Evolutionary conservation across 2,888 invertebrate species (phyloP).

Genomic region (Rhamnusium bicolor): DNA sequence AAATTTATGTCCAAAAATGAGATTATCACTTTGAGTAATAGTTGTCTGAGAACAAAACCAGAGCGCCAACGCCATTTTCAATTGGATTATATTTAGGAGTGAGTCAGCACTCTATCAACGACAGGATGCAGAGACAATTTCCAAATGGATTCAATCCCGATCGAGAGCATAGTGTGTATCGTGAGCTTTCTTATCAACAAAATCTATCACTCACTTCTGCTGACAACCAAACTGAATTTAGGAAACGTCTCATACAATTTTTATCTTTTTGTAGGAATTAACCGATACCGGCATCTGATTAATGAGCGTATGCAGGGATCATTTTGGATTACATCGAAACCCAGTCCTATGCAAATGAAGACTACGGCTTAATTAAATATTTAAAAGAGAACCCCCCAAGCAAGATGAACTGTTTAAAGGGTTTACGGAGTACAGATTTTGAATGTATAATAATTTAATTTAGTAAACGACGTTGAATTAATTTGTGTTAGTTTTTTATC

Average conservation of each 20-base stretch:
- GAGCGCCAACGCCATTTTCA: conserved; percentile 46
- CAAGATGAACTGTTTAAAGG: conserved; percentile 31
- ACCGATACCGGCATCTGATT: conserved; percentile 44
- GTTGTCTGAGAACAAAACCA: conserved; percentile 23
- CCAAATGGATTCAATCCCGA: conserved; percentile 58
- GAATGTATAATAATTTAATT: conserved; percentile 33
- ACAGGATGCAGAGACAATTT: conserved; percentile 60
- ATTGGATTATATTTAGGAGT: conserved; percentile 55
- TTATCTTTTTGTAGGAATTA: conserved; percentile 38
- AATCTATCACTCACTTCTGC: conserved; percentile 50
- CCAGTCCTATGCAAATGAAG: conserved; percentile 54
- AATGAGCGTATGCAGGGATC: conserved; percentile 41
- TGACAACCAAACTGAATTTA: conserved; percentile 38
- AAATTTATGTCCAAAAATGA: conserved; percentile 20
- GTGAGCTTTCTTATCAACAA: conserved; percentile 51
- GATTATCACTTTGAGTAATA: conserved; percentile 22
- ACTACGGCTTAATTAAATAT: conserved; percentile 57
- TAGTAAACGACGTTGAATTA: conserved; percentile 9
- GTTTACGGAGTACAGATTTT: conserved; percentile 26
- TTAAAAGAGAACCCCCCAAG: conserved; percentile 49
- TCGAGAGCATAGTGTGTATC: conserved; percentile 47
- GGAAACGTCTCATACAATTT: conserved; percentile 36
- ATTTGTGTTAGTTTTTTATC: not conserved
- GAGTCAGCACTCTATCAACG: conserved; percentile 60
- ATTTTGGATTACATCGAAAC: conserved; percentile 47